A percentile compares a stretch with the other conserved stretches of the same genome.
phyloP scores from a whole-genome alignment of 2,888 invertebrate species.

The Epistrophe eligans region DNA sequence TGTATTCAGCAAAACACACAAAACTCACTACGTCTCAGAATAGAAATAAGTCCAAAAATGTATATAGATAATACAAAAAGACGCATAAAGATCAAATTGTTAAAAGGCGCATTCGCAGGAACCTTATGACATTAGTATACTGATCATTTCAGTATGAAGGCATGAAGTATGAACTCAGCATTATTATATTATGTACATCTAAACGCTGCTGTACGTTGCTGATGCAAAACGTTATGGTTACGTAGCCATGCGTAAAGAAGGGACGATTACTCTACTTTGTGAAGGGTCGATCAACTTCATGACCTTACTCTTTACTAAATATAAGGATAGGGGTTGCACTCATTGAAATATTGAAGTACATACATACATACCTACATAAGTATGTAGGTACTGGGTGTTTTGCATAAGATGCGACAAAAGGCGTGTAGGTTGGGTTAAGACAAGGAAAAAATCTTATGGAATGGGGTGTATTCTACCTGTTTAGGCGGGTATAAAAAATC shows the following conservation, averaged over 20 bases:
- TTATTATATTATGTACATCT: background rate
- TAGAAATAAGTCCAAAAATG: constrained; percentile 1
- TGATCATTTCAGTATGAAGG: background rate
- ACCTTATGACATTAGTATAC: background rate
- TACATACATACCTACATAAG: too few relatives aligned
- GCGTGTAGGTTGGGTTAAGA: too few relatives aligned
- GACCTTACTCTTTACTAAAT: too few relatives aligned
- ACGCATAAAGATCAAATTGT: background rate
- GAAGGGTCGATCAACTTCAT: too few relatives aligned
- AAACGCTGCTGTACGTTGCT: too few relatives aligned
- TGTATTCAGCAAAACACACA: constrained; percentile 22
- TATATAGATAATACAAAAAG: background rate
- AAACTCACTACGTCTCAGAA: constrained; percentile 20
- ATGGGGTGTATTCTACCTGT: too few relatives aligned
- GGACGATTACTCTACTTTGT: background rate
- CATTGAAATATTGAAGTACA: too few relatives aligned
- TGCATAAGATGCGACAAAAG: too few relatives aligned
- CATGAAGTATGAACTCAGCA: background rate
- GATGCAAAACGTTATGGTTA: background rate
- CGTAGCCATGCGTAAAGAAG: constrained; percentile 1
- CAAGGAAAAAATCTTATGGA: too few relatives aligned
- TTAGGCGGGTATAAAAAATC: too few relatives aligned
- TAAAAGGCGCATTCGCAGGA: background rate
- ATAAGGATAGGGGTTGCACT: too few relatives aligned
- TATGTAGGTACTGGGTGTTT: too few relatives aligned